Conservation (phyloP, 2,797 vertebrate genomes). For the Tiaroga cobitis region DNA sequence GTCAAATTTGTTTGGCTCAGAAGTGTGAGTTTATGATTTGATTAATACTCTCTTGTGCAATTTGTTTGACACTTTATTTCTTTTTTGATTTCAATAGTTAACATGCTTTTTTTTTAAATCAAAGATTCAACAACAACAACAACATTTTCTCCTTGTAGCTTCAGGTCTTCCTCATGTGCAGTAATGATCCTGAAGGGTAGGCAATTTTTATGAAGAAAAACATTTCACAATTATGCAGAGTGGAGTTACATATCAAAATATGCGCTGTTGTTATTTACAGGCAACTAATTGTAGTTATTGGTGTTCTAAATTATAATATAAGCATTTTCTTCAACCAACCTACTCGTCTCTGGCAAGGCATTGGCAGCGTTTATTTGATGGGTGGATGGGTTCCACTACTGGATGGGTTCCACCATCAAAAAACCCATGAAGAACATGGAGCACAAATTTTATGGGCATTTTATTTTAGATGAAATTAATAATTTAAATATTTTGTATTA, state of each 20-base stretch:
- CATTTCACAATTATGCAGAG: slow-evolving; percentile 54
- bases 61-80: not conserved
- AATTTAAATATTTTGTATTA: not conserved
- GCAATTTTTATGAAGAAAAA: slow-evolving; percentile 53
- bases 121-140: not conserved
- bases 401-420: not conserved
- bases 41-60: not conserved
- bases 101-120: not conserved
- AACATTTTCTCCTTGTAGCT: not conserved
- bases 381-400: slow-evolving; percentile 7
- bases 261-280: slow-evolving; percentile 63
- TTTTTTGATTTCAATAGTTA: not conserved
- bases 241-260: slow-evolving; percentile 61
- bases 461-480: not conserved
- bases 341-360: not conserved
- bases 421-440: not conserved
- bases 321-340: slow-evolving; percentile 4
- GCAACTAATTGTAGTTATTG: slow-evolving; percentile 61
- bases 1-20: not conserved
- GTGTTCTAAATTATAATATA: slow-evolving; percentile 42
- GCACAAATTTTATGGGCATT: not conserved
- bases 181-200: slow-evolving; percentile 32
- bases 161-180: slow-evolving; percentile 14
- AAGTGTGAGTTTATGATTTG: not conserved
- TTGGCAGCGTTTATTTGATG: not conserved